Percentiles rank a stretch among this genome's conserved stretches.
Conservation (phyloP, 2,113 vertebrate species). For the Cercocebus atys region DNA sequence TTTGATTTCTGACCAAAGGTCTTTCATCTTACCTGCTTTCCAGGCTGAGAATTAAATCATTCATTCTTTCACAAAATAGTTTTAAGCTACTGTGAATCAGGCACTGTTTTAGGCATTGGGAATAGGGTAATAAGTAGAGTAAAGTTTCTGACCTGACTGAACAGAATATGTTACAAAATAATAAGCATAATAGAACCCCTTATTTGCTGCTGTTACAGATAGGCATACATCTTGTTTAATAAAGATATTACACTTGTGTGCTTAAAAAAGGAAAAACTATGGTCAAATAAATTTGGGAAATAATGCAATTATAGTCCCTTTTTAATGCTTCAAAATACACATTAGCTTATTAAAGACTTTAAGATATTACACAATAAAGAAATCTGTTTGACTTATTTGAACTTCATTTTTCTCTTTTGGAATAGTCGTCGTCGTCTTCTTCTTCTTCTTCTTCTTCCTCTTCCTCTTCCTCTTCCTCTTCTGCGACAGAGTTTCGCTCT, state of each 20-base stretch:
- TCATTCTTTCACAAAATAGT: neutral
- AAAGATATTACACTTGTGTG: neutral
- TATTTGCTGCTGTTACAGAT: neutral
- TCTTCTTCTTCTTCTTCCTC: neutral
- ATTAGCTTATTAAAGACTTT: neutral
- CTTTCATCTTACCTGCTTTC: neutral
- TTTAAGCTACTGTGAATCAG: neutral
- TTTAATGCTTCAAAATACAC: neutral
- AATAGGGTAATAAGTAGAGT: neutral
- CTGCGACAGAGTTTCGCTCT: too few species aligned
- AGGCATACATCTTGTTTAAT: neutral
- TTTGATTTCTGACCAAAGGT: neutral
- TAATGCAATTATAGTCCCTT: neutral
- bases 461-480: fast-evolving
- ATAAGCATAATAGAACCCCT: neutral
- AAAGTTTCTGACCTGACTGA: neutral
- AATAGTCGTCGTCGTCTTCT: neutral
- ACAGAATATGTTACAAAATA: neutral
- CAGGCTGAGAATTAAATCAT: neutral
- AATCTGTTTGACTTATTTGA: neutral
- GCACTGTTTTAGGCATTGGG: neutral
- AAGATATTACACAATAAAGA: neutral
- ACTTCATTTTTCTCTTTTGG: neutral
- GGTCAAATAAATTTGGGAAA: neutral
- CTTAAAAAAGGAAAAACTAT: neutral